These are phyloP conservation scores for Nephotettix cincticeps DNA, from an alignment of 1,140 invertebrate species.

Conservation along the genomic window DNA sequence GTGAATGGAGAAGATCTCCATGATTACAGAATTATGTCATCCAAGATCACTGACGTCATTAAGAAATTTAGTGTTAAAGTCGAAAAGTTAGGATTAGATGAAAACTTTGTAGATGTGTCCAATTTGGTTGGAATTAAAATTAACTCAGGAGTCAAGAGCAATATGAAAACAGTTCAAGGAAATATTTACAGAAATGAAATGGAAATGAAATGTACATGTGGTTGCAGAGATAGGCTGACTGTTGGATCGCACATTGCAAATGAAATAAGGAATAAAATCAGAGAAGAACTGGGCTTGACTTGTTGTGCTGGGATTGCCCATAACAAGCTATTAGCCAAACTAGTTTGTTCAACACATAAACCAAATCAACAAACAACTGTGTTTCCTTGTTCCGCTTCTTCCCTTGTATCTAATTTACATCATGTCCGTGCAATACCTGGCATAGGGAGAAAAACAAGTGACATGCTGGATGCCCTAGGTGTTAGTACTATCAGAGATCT, in stretches of 20 bases:
- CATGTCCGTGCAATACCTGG: conserved; percentile 66
- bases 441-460: conserved; percentile 65
- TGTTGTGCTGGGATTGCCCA: conserved; percentile 79
- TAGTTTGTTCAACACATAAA: conserved; percentile 69
- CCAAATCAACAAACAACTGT: conserved; percentile 79
- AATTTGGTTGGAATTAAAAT: conserved; percentile 58
- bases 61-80: conserved; percentile 66
- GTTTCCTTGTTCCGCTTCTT: conserved; percentile 62
- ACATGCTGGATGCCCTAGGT: conserved; percentile 60
- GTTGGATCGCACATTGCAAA: conserved; percentile 66
- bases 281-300: conserved; percentile 66
- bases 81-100: conserved; percentile 77
- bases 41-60: conserved; percentile 64
- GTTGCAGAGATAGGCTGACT: conserved; percentile 63
- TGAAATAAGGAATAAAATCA: conserved; percentile 66
- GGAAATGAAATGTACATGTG: conserved; percentile 63
- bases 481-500: conserved; percentile 65
- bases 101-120: conserved; percentile 76
- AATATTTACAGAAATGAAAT: conserved; percentile 54
- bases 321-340: conserved; percentile 80
- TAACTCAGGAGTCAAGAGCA: conserved; percentile 39
- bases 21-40: conserved; percentile 68
- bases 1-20: conserved; percentile 75
- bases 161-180: conserved; percentile 46
- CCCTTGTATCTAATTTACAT: conserved; percentile 61